Evolutionary conservation across 2,888 invertebrate species (phyloP), one percentile per base, ranked within the genome.

Genomic region (Orthosia gracilis): DNA sequence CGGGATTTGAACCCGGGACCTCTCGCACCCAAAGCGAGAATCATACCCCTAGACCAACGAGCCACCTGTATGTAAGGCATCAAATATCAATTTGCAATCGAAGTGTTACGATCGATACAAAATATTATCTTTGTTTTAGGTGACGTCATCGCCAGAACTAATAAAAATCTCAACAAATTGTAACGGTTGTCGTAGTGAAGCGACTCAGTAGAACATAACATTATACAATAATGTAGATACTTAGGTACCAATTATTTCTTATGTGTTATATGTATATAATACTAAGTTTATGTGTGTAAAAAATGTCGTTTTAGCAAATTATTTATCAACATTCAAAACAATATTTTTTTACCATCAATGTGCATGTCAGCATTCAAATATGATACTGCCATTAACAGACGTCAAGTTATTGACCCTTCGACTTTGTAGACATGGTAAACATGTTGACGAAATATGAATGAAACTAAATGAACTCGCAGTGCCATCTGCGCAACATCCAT

Each of bases 1-100:
- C 96, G 96, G 96, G 96, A 96, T 96, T 96, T 96, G 96, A 96
- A 96, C 96, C 96, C 96, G 96, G 96, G 96, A 96, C 96, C 96
- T 96, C 96, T 96, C 96, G 96, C 96, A 96, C 96, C 96, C 96
- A 94, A 96, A 96, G 96, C 96, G 96, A 96, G 94, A 96, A 96
- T 96, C 96, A 96, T 96, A 96, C 96, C 96, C 96, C 96, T 96
- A 96, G 96, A 96, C 96, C 96, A 96, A 96, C 96, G 96, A 96
- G 96, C 96, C 96, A 69, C 66, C 23, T 83, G 61, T 0, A 2
- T 0, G 0, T 0, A 0, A 0, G 0, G 0, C 0, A 45, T 64
- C 62, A 84, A 86, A 86, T 76, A 75, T 63, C 79, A 71, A 77
- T 84, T 72, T 84, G 13, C 15, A 78, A 76, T 74, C 66, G 62